Evolutionary conservation across 2,113 vertebrate genomes (phyloP).

Genomic region (Holacanthus passer): DNA sequence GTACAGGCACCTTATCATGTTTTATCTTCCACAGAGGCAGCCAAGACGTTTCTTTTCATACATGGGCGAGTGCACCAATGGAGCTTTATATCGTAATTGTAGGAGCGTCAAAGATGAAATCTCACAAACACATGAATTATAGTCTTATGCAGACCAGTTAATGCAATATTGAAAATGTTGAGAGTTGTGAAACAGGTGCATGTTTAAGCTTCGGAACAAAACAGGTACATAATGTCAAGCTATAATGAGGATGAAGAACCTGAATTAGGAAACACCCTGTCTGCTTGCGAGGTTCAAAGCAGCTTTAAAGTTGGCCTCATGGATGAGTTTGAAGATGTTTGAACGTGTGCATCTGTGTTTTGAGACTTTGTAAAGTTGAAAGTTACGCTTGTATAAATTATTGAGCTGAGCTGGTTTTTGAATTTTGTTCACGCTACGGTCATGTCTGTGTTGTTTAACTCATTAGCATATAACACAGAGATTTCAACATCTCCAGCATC

Average conservation of each 20-base stretch:
- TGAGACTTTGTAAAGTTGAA: not conserved
- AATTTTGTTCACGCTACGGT: not conserved
- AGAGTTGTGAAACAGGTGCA: not conserved
- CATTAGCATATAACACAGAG: not conserved
- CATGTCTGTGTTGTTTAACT: not conserved
- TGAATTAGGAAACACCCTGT: not conserved
- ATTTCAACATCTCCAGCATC: not conserved
- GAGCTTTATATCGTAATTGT: not conserved
- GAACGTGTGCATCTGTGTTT: not conserved
- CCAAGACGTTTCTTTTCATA: too few species aligned
- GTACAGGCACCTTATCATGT: too few species aligned
- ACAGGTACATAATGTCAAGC: not conserved
- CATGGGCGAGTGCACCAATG: too few species aligned
- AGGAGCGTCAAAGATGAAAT: not conserved
- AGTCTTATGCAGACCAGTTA: not conserved
- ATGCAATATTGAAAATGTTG: not conserved
- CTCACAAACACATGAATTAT: not conserved
- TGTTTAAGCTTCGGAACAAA: not conserved
- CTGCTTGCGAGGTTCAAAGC: not conserved
- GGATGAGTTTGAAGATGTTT: not conserved
- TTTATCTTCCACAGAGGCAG: too few species aligned
- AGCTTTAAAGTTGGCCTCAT: not conserved
- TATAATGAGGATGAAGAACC: not conserved
- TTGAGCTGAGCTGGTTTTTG: not conserved
- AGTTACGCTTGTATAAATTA: not conserved